Base-by-base conservation (phyloP, 2,113 vertebrate species). In the Anas platyrhynchos region DNA sequence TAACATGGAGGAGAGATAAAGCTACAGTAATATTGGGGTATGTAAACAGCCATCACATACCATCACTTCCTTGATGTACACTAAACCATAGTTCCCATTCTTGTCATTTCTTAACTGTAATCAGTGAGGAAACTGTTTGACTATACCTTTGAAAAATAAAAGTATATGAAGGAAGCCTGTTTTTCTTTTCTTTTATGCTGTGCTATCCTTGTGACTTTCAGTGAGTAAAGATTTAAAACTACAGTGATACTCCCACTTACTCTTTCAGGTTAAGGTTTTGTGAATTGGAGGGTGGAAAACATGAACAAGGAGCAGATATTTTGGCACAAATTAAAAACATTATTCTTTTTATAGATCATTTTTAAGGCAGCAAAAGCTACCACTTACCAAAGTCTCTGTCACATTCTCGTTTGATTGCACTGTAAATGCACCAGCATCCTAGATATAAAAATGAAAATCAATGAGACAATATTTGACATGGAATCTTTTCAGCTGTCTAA, bases 351-450 rank as follows among this genome's bases (percentile, higher is more conserved):
- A 44, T 2, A 65, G 7, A 14, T 20, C 44, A 71, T 72, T 34
- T 58, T 77, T 82, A 91, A 92, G 23, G 46, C 93, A 84, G 34
- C 46, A 82, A 96, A 94, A 85, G 4, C 22, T 67, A 62, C n/a
- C 86, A 98, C 99, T 99, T 96, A 99, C 99, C 98, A 98, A 96
- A 62, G 97, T 94, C 90, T 98, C 97, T 86, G 98, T 83, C 83
- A 97, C 87, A 86, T 95, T 97, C 86, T 98, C 98, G 62, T 96
- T 96, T 75, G 98, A 93, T 71, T 99, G 98, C 18, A 98, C 94
- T 68, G 97, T 97, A 94, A 99, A 98, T 54, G 98, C 94, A 72
- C 98, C 97, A 15, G 96, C 96, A 46, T 98, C 94, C 91, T 99
- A 98, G 94, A 94, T 66, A 97, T 0, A 74, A 66, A 95, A 85